These are phyloP conservation scores for Thumatha senex DNA, from an alignment of 2,888 invertebrate genomes.

Conservation along the genomic window DNA sequence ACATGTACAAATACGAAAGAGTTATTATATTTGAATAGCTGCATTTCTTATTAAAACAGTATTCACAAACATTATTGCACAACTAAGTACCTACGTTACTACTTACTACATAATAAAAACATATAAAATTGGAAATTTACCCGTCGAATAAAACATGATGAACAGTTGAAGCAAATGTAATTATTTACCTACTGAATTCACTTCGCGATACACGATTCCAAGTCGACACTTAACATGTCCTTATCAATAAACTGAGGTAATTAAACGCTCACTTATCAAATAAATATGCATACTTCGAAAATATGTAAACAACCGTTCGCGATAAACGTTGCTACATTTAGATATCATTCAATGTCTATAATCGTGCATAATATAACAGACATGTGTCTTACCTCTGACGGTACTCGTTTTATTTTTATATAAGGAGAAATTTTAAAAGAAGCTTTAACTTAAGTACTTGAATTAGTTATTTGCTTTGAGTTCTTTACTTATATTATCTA, in stretches of 20 bases:
- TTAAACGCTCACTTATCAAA: slow-evolving; percentile 50
- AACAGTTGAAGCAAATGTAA: slow-evolving; percentile 6
- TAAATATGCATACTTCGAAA: slow-evolving; percentile 31
- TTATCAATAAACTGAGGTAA: slow-evolving; percentile 48
- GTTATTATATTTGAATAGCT: neutral
- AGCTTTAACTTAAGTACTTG: neutral
- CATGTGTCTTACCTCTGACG: slow-evolving; percentile 13
- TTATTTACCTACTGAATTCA: slow-evolving; percentile 17
- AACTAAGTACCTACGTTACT: neutral
- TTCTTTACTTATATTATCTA: no score
- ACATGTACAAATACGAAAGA: neutral
- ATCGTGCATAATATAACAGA: slow-evolving; percentile 11
- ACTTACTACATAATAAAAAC: slow-evolving; percentile 4
- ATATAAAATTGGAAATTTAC: slow-evolving; percentile 7
- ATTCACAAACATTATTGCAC: slow-evolving; percentile 1
- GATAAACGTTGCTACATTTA: slow-evolving; percentile 31
- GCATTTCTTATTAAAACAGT: neutral
- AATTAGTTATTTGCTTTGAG: no score
- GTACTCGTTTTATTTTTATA: neutral
- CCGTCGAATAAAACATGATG: slow-evolving; percentile 11
- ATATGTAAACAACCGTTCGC: slow-evolving; percentile 29
- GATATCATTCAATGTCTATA: slow-evolving; percentile 14
- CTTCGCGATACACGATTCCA: slow-evolving; percentile 13
- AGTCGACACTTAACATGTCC: slow-evolving; percentile 19
- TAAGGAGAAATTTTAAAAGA: slow-evolving; percentile 1